A percentile compares a stretch with the other conserved stretches of the same genome.
Conservation (phyloP, 2,113 vertebrate genomes). For the Urocynchramus pylzowi region DNA sequence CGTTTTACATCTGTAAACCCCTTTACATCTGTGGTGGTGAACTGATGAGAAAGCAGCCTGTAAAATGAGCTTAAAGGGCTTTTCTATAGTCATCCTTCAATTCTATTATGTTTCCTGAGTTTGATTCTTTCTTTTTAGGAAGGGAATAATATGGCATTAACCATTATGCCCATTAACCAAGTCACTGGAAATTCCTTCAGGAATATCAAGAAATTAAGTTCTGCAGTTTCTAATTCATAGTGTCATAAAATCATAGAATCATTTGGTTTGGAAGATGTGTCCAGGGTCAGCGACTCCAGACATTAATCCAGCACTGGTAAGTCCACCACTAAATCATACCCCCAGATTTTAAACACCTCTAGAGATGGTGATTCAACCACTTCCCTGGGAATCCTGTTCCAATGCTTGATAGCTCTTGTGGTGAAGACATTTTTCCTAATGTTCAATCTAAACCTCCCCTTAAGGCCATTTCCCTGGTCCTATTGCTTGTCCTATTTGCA, state of each 20-base stretch:
- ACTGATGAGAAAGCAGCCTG: background rate
- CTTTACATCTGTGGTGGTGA: background rate
- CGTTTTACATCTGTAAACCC: background rate
- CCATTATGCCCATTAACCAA: background rate
- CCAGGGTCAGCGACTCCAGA: background rate
- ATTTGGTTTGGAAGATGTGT: background rate
- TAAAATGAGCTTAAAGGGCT: background rate
- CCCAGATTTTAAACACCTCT: background rate
- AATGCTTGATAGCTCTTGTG: background rate
- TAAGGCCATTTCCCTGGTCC: background rate
- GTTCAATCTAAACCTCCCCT: background rate
- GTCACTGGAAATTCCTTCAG: background rate
- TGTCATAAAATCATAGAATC: background rate
- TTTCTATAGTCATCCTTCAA: background rate
- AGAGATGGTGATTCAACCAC: background rate
- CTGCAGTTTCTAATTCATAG: background rate
- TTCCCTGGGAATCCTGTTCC: background rate
- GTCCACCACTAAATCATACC: background rate
- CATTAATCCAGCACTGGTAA: background rate
- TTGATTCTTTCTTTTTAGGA: background rate
- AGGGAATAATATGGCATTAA: background rate
- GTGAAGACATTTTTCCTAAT: background rate
- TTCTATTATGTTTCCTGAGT: background rate
- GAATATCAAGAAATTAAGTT: background rate
- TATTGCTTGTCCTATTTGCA: background rate